Evolutionary conservation across 2,797 vertebrate species (phyloP).

Genomic region (Odontamblyopus lacepedii): DNA sequence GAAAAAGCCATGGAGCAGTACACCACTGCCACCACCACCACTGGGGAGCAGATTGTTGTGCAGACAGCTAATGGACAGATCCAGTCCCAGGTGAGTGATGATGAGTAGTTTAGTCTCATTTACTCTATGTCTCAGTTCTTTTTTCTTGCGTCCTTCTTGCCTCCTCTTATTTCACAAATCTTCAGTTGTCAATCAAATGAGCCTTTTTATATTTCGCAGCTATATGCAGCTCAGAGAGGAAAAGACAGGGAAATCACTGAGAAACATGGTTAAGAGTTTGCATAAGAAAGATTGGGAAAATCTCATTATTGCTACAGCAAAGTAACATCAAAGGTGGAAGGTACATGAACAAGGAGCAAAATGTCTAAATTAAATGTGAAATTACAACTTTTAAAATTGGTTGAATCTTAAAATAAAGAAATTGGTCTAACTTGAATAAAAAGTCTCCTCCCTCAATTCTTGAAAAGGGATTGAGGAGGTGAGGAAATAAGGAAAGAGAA

Average conservation of each 20-base stretch:
- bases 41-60: conserved; percentile 95
- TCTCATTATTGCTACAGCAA: neutral
- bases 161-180: neutral
- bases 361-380: too few species aligned
- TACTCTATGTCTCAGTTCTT: neutral
- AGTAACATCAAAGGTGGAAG: too few species aligned
- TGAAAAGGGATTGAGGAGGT: neutral
- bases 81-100: conserved; percentile 87
- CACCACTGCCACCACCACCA: conserved; percentile 84
- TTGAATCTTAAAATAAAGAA: too few species aligned
- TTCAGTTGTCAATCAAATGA: neutral
- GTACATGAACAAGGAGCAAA: too few species aligned
- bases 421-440: too few species aligned
- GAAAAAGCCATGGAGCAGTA: conserved; percentile 90
- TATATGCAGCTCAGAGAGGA: neutral
- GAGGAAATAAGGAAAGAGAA: neutral
- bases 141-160: neutral
- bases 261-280: neutral
- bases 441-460: neutral
- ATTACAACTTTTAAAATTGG: too few species aligned
- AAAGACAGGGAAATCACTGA: neutral
- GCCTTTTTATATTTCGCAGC: neutral
- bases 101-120: neutral
- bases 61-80: conserved; percentile 90
- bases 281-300: neutral